These are phyloP conservation scores for Lagopus muta DNA, from an alignment of 2,113 vertebrate species.

Conservation along the genomic window DNA sequence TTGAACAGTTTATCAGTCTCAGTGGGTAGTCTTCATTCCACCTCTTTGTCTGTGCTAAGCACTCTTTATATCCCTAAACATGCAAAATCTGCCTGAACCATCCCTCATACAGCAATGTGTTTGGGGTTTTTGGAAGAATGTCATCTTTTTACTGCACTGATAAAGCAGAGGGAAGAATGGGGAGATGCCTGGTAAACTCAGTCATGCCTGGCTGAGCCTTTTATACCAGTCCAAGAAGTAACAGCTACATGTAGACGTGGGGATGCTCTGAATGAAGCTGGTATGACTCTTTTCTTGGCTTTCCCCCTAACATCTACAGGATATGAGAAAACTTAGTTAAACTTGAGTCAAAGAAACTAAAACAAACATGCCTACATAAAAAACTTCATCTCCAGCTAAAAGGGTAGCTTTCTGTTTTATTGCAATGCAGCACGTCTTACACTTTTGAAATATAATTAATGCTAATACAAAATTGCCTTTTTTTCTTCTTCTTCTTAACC, in stretches of 20 bases:
- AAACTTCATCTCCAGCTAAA: background rate
- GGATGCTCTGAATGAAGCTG: background rate
- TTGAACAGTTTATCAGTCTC: background rate
- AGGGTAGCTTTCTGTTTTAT: background rate
- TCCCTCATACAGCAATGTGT: background rate
- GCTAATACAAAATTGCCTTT: background rate
- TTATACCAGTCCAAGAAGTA: constrained; percentile 22
- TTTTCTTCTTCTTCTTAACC: background rate
- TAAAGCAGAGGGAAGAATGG: background rate
- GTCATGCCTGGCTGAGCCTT: background rate
- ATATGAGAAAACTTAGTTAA: constrained; percentile 4
- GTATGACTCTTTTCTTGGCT: constrained; percentile 26
- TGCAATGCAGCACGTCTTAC: background rate
- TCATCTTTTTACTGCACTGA: background rate
- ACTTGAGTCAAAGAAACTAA: constrained; percentile 18
- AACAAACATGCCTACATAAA: background rate
- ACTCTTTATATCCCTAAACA: background rate
- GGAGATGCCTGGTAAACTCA: background rate
- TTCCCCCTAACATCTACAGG: background rate
- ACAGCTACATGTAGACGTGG: background rate
- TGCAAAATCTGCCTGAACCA: background rate
- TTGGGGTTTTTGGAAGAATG: background rate
- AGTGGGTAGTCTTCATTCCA: background rate
- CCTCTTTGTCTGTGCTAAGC: background rate
- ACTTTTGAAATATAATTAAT: background rate